These are phyloP conservation scores for Phytoseiulus persimilis DNA, from an alignment of 2,888 invertebrate genomes.

Conservation along the genomic window DNA sequence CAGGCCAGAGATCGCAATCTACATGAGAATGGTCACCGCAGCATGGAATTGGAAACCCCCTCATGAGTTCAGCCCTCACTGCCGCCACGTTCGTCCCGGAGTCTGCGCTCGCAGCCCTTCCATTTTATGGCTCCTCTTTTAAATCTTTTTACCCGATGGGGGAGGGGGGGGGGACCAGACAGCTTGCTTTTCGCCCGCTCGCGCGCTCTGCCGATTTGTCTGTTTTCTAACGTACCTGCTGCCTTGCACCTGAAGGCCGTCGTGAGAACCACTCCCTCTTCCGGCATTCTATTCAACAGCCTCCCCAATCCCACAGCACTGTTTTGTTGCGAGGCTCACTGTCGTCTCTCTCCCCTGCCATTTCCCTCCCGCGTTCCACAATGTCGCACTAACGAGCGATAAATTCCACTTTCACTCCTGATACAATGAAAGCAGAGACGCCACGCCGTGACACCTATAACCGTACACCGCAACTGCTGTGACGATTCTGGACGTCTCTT, in stretches of 20 bases:
- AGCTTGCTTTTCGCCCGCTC: neutral
- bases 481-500: no score
- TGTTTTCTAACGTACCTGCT: neutral
- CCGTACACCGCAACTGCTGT: no score
- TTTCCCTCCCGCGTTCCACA: neutral
- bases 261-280: neutral
- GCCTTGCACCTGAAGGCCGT: neutral
- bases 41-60: neutral
- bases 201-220: neutral
- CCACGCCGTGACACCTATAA: neutral
- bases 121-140: neutral
- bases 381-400: neutral
- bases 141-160: neutral
- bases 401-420: neutral
- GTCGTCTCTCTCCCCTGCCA: neutral
- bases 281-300: neutral
- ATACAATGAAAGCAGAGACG: neutral
- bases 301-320: neutral
- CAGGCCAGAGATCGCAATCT: conserved; percentile 24
- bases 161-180: neutral
- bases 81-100: neutral
- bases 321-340: neutral
- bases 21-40: conserved; percentile 16
- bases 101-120: neutral
- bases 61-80: neutral